Evolutionary conservation across 2,797 vertebrate species (phyloP), one percentile per base, ranked within the genome.

Genomic region (Lithobates sylvaticus): DNA sequence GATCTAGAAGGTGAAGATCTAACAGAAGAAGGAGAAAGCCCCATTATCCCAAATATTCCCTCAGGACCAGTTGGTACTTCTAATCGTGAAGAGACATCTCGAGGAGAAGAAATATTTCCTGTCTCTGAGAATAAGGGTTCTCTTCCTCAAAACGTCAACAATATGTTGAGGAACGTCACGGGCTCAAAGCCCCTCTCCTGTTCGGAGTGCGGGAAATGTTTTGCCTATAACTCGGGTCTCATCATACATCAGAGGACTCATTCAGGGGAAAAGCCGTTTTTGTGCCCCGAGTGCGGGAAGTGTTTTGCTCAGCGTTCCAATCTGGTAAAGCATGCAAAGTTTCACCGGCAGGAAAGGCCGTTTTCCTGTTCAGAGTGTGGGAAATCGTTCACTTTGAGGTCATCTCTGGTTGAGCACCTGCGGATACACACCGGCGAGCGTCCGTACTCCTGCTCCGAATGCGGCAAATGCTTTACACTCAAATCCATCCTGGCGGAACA

Each of bases 371-470:
- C 90, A 74, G 84, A 91, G 15, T 91, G 91, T 76, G 90, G 88
- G 10, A 89, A 89, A 70, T 61, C 88, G 16, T 92, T 91, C 23
- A 89, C 68, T 23, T 88, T 90, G 39, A 86, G 54, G 50, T 90
- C 90, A 0, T 89, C 89, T 61, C 88, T 91, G 44, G 86, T 61
- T 83, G 89, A 90, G 16, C 90, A 92, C 65, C 89, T 89, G 77
- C 78, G 91, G 68, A 89, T 89, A 84, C 91, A 92, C 23, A 67
- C 65, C 13, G 65, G 65, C 5, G n/a, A 67, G 10, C n/a, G 65
- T 3, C 65, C 65, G 10, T 67, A 67, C 27, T 29, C 65, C n/a
- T 67, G 65, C 26, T 67, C 65, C 4, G 27, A 26, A 13, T 67
- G 65, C 5, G 65, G 65, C 9, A 67, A 67, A 13, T 4, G 65